These are phyloP conservation scores for Lipotes vexillifer DNA, from an alignment of 2,113 vertebrate species.

Conservation along the genomic window DNA sequence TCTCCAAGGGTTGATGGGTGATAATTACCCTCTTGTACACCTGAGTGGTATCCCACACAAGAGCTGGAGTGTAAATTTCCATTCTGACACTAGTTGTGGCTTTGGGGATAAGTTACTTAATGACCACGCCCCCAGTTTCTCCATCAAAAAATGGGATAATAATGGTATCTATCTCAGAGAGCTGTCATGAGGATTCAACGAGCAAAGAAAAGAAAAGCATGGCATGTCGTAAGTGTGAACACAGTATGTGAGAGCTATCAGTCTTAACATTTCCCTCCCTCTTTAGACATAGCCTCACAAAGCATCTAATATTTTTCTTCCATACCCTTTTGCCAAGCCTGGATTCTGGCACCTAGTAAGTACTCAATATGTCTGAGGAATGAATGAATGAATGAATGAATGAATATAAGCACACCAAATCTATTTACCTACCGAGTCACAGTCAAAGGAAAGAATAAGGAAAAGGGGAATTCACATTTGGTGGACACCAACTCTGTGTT, in stretches of 20 bases:
- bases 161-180: neutral
- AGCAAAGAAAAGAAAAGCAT: neutral
- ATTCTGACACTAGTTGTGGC: neutral
- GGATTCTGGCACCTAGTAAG: neutral
- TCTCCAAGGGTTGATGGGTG: too few species aligned
- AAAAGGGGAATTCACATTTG: neutral
- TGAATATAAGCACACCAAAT: neutral
- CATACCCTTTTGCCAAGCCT: neutral
- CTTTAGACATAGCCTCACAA: neutral
- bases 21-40: neutral
- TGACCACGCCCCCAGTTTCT: neutral
- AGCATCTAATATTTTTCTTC: neutral
- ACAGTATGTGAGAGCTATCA: accelerated
- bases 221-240: accelerated
- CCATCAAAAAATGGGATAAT: neutral
- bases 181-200: accelerated
- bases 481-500: neutral
- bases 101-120: neutral
- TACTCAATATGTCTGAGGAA: neutral
- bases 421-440: neutral
- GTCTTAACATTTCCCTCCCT: neutral
- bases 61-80: neutral
- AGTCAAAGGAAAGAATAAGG: neutral
- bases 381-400: neutral
- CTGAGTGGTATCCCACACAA: neutral